Evolutionary conservation across 2,797 vertebrate species (phyloP).

Genomic region (Xerus rutilus): DNA sequence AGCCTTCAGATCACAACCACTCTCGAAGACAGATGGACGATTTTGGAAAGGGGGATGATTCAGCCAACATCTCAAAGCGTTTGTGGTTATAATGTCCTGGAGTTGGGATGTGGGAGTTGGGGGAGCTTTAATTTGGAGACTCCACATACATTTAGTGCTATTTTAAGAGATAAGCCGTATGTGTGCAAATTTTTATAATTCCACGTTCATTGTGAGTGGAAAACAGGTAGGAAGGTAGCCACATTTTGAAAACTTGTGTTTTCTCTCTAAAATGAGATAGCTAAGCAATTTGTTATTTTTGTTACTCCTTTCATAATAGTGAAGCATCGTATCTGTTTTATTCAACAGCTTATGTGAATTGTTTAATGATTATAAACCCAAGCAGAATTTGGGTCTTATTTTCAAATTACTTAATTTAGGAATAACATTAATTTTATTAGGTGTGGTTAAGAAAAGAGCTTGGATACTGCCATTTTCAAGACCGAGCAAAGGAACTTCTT

Average conservation of each 20-base stretch:
- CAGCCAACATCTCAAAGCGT: constrained; percentile 29
- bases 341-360: constrained; percentile 65
- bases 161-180: constrained; percentile 43
- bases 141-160: constrained; percentile 61
- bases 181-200: constrained; percentile 75
- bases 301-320: constrained; percentile 68
- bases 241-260: constrained; percentile 66
- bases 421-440: constrained; percentile 71
- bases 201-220: constrained; percentile 63
- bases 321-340: constrained; percentile 71
- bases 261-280: constrained; percentile 58
- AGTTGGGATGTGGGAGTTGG: neutral
- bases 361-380: constrained; percentile 71
- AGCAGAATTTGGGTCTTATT: constrained; percentile 81
- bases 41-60: constrained; percentile 27
- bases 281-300: constrained; percentile 52
- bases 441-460: constrained; percentile 48
- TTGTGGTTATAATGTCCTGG: constrained; percentile 8
- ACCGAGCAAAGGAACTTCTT: constrained; percentile 73
- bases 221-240: constrained; percentile 72
- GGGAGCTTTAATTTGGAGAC: constrained; percentile 63
- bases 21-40: constrained; percentile 64
- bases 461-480: neutral
- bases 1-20: constrained; percentile 55
- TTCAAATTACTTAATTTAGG: constrained; percentile 80